Conservation (phyloP, 2,113 vertebrate genomes). For the Gallinago media region DNA sequence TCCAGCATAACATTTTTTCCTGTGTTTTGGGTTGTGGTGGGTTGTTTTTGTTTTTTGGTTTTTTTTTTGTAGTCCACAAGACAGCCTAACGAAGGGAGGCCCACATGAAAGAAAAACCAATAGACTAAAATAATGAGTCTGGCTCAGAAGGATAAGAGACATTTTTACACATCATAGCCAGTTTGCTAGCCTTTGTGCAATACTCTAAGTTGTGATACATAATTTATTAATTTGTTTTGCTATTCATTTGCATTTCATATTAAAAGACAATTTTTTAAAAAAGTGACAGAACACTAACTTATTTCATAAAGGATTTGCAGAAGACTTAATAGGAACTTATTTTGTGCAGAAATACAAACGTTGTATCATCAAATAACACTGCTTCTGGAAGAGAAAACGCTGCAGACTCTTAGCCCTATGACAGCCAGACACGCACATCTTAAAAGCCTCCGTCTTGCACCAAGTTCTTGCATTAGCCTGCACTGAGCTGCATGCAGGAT, state of each 20-base stretch:
- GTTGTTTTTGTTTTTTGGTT: not conserved
- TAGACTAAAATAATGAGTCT: constrained; percentile 45
- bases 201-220: not conserved
- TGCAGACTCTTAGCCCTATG: not conserved
- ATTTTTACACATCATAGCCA: constrained; percentile 32
- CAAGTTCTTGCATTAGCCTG: not conserved
- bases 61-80: constrained; percentile 1
- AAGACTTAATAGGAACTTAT: not conserved
- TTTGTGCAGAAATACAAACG: not conserved
- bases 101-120: constrained; percentile 63
- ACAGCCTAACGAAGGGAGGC: constrained; percentile 30
- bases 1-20: not conserved
- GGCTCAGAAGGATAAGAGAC: constrained; percentile 19
- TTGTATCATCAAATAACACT: not conserved
- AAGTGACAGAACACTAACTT: not conserved
- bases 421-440: not conserved
- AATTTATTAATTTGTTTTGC: constrained; percentile 6
- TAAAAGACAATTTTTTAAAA: not conserved
- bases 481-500: not conserved
- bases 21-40: not conserved
- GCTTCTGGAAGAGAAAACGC: not conserved
- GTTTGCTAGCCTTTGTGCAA: not conserved
- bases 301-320: not conserved
- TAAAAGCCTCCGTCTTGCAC: not conserved
- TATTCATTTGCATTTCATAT: not conserved